Conservation (phyloP, 2,797 vertebrate genomes). For the Pseudopleuronectes americanus region DNA sequence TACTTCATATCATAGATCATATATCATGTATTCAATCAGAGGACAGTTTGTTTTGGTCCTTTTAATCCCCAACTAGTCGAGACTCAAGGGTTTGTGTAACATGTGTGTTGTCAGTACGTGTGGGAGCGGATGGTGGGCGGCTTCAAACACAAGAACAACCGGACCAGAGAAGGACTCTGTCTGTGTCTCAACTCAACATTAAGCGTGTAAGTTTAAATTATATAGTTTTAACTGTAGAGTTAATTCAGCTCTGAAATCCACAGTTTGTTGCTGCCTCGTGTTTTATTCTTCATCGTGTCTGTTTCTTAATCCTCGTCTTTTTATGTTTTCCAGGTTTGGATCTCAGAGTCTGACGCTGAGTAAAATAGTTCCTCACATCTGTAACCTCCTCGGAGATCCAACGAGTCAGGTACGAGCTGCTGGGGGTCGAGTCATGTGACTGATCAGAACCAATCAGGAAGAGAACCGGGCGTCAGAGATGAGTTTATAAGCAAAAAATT, state of each 20-base stretch:
- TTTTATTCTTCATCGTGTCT: no score
- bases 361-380: conserved; percentile 99
- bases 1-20: no score
- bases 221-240: neutral
- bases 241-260: no score
- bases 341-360: conserved; percentile 96
- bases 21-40: no score
- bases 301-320: neutral
- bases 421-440: no score
- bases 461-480: neutral
- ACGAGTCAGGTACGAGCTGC: conserved; percentile 89
- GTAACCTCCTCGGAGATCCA: conserved; percentile 95
- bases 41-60: no score
- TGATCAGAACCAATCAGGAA: no score
- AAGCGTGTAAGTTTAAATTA: conserved; percentile 84
- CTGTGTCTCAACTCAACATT: conserved; percentile 95
- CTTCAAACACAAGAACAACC: conserved; percentile 98
- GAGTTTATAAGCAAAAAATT: neutral
- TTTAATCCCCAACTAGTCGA: no score
- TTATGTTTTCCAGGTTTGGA: conserved; percentile 86
- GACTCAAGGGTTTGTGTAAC: no score
- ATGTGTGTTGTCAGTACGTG: conserved; percentile 84
- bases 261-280: no score
- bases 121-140: conserved; percentile 97
- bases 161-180: conserved; percentile 94